Evolutionary conservation across 2,797 vertebrate genomes (phyloP), one percentile per base, ranked within the genome.

Genomic region (Acanthopagrus latus): DNA sequence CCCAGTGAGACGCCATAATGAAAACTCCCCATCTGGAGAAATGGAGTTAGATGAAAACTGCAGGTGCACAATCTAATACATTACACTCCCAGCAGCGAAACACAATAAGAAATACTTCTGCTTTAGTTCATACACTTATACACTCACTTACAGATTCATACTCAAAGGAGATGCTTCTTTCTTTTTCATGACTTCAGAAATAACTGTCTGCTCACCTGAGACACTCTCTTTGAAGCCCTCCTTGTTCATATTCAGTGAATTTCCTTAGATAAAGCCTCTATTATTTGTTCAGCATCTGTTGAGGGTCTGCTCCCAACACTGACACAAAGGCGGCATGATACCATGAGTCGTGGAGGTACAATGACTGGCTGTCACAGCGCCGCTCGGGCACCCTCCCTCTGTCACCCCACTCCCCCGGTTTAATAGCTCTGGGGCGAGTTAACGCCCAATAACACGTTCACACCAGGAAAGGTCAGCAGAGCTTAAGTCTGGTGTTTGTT

Each of bases 301-400:
- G 68, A 50, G 75, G 76, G 60, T 89, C 89, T 92, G 91, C 60
- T 92, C 78, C 73, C 48, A 85, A 69, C 82, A 83, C 75, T 48
- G 74, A 88, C 80, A 90, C 91, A 90, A 87, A 81, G 84, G 82
- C 78, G 69, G 77, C 62, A 69, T 83, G 84, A 90, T 67, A 83
- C 88, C 82, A 85, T 91, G 88, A 71, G 82, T 76, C 17, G 67
- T 21, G 54, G 58, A 47, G 65, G 59, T 62, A 93, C 93, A 95
- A 93, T 90, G 92, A 89, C 86, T 67, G 85, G 25, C 78, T 93
- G 90, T 94, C 87, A 92, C 88, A 4, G 58, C 82, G 76, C 83
- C 73, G 63, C 52, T 9, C 79, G 67, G 50, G 83, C 88, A 85
- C 80, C 87, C 83, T 87, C 86, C 20, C 33, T 85, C 82, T 78